phyloP scores from a whole-genome alignment of 2,113 vertebrate species.

The Fulmarus glacialis region DNA sequence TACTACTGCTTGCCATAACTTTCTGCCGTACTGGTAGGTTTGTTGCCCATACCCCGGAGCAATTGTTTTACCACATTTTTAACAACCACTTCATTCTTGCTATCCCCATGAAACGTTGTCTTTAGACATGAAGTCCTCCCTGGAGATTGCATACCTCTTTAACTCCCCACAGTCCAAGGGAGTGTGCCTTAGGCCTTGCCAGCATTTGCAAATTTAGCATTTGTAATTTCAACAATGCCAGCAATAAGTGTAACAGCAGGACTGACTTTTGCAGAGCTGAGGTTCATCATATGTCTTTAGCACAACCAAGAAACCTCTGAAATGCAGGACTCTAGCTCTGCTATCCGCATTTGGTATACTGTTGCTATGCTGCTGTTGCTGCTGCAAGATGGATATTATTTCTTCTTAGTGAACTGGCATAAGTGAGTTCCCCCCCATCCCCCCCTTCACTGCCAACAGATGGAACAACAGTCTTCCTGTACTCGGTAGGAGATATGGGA shows the following conservation, averaged over 20 bases:
- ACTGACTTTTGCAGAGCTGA: background rate
- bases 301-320: background rate
- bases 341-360: background rate
- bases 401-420: background rate
- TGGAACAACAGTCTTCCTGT: background rate
- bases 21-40: background rate
- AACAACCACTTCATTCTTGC: background rate
- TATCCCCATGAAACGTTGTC: background rate
- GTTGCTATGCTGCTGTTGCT: background rate
- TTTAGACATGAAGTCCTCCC: background rate
- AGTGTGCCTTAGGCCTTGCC: background rate
- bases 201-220: background rate
- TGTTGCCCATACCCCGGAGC: background rate
- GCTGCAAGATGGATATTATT: background rate
- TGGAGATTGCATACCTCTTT: background rate
- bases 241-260: background rate
- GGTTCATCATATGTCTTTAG: background rate
- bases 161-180: background rate
- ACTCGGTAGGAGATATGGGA: background rate
- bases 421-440: background rate
- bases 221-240: background rate
- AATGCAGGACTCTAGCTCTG: rapidly evolving
- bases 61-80: background rate
- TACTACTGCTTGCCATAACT: background rate
- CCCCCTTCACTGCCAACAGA: background rate